Evolutionary conservation across 2,888 invertebrate species (phyloP), one percentile per base, ranked within the genome.

Genomic region (Biston betularia): DNA sequence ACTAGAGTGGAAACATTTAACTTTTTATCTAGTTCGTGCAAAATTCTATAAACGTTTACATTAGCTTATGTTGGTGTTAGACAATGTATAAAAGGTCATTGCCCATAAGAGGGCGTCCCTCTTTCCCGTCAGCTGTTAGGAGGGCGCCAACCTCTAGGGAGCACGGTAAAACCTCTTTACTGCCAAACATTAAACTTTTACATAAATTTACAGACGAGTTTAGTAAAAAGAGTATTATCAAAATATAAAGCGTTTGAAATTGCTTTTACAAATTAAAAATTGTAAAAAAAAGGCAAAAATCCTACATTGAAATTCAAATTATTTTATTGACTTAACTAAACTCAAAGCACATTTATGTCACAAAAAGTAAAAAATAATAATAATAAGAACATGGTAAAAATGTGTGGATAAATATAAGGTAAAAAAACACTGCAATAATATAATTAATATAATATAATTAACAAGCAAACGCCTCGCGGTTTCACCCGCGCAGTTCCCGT

Each of bases 61-160:
- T 49, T 55, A 60, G 72, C 74, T 73, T 59, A 66, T 46, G 5
- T 35, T 35, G 6, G 58, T 58, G 72, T 66, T 67, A 68, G 65
- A 68, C 59, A 66, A 70, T 68, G 68, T 64, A 50, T 49, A 11
- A 14, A 79, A 77, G 89, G 82, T 86, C 88, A 81, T 78, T 76
- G 89, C 73, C 81, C 89, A 80, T 40, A 71, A 62, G 79, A 84
- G 85, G 88, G 86, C 83, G 85, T 77, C 74, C 75, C 68, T 80
- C 78, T 81, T 75, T 82, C 83, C 86, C 82, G 87, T 89, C 90
- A 89, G 90, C 88, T 89, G 89, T 89, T 87, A 77, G 77, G 75
- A 83, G 90, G 84, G 78, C 89, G 77, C 75, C 83, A 85, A 89
- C 87, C 89, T 81, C 75, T 65, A 70, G 78, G 77, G 79, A 76